These are phyloP conservation scores for Cataglyphis livida DNA, from an alignment of 2,888 invertebrate species.

Conservation along the genomic window DNA sequence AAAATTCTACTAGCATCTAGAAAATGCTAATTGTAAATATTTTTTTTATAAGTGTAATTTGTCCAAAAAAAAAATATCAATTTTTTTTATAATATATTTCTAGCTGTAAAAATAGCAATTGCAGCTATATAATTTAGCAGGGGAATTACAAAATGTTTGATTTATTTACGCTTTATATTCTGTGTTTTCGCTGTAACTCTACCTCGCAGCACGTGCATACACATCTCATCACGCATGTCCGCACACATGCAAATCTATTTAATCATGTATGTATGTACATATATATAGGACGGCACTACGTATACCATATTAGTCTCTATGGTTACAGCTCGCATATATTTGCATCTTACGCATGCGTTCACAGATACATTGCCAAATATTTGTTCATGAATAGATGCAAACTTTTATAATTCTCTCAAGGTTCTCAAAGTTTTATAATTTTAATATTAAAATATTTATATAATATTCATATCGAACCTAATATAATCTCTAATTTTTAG, in stretches of 20 bases:
- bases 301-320: conserved; percentile 26
- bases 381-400: neutral
- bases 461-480: neutral
- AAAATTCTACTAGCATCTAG: neutral
- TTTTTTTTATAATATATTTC: neutral
- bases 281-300: conserved; percentile 25
- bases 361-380: neutral
- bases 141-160: conserved; percentile 5
- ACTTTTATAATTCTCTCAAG: neutral
- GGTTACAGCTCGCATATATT: neutral
- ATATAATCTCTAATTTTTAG: neutral
- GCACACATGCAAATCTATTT: conserved; percentile 45
- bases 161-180: neutral
- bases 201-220: conserved; percentile 26
- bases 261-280: conserved; percentile 24
- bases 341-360: conserved; percentile 34
- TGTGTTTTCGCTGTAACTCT: neutral
- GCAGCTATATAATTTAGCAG: neutral
- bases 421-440: neutral
- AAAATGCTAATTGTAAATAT: neutral
- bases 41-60: neutral
- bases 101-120: neutral
- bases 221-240: conserved; percentile 50
- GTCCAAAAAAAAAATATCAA: neutral
- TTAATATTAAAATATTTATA: neutral